Evolutionary conservation across 2,113 vertebrate species (phyloP).

Genomic region (Anthoscopus minutus): DNA sequence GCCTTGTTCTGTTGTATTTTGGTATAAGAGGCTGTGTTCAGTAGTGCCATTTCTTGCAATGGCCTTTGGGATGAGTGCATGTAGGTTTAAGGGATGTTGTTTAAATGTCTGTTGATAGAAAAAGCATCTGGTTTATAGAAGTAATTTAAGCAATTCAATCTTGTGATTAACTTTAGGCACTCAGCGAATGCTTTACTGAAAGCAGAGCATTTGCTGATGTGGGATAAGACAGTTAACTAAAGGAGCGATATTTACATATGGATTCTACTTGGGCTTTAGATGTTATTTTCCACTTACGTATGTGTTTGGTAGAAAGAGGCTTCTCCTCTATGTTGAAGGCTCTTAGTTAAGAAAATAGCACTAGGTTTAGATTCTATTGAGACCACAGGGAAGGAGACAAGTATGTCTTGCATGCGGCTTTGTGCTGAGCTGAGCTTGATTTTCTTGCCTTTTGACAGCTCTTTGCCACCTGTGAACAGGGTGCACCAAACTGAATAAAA

Average conservation of each 20-base stretch:
- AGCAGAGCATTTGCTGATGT: background rate
- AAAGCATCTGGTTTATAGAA: background rate
- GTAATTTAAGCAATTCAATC: background rate
- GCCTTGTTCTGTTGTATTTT: background rate
- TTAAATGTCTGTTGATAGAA: background rate
- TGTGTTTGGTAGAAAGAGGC: background rate
- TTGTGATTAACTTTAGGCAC: background rate
- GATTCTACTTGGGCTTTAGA: background rate
- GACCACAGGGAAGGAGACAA: background rate
- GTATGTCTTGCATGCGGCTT: background rate
- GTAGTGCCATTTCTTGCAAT: background rate
- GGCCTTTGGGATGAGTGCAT: background rate
- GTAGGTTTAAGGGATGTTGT: background rate
- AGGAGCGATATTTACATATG: background rate
- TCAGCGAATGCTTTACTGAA: background rate
- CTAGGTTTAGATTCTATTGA: background rate
- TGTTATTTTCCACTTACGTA: background rate
- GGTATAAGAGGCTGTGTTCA: background rate
- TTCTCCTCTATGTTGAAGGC: background rate
- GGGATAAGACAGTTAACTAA: background rate
- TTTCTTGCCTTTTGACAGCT: background rate
- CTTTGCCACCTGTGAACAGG: background rate
- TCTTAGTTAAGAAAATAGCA: background rate
- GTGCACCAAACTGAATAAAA: background rate
- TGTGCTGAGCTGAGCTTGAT: background rate